phyloP scores from a whole-genome alignment of 2,888 invertebrate genomes.

The Folsomia candida region DNA sequence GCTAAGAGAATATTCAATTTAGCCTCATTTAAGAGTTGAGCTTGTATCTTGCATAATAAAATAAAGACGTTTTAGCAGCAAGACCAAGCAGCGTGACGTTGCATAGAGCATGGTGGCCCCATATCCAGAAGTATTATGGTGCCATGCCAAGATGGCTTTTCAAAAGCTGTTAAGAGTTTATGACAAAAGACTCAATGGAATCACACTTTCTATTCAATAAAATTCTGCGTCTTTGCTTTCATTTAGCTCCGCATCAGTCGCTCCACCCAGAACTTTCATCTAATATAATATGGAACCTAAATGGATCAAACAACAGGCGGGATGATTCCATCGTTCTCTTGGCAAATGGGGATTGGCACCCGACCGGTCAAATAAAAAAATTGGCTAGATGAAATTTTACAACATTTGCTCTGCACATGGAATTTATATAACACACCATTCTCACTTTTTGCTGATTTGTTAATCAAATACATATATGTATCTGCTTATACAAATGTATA shows the following conservation, averaged over 20 bases:
- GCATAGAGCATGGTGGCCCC: not conserved
- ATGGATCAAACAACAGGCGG: not conserved
- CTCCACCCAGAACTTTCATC: not conserved
- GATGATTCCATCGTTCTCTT: not conserved
- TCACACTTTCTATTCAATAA: constrained; percentile 19
- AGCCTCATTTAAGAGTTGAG: constrained; percentile 39
- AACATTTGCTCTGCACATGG: no score
- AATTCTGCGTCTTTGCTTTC: constrained; percentile 6
- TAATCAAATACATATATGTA: no score
- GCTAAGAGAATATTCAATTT: constrained; percentile 41
- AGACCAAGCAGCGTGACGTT: not conserved
- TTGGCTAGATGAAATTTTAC: no score
- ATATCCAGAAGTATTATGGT: not conserved
- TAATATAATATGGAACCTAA: not conserved
- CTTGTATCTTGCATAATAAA: constrained; percentile 41
- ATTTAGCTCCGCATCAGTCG: not conserved
- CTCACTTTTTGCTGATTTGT: no score
- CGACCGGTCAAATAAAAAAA: no score
- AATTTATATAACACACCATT: no score
- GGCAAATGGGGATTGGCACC: no score
- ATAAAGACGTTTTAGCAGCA: constrained; percentile 20
- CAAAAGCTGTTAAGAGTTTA: constrained; percentile 16
- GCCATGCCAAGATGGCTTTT: constrained; percentile 1
- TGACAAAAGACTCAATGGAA: constrained; percentile 15
- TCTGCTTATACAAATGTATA: no score